phyloP scores from a whole-genome alignment of 1,140 invertebrate genomes.

The Papilio glaucus region DNA sequence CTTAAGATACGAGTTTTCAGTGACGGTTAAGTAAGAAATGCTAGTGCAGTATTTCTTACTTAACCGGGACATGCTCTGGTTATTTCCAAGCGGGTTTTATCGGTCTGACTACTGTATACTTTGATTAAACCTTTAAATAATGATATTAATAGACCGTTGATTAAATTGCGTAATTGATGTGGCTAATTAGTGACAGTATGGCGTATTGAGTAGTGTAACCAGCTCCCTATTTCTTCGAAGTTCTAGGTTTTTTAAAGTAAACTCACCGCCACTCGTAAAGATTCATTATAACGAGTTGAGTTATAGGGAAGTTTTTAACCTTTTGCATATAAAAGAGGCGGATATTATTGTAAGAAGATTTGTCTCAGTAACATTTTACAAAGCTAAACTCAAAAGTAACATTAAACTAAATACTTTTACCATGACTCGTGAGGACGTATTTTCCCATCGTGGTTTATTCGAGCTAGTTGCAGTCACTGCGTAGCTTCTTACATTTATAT shows the following conservation, averaged over 20 bases:
- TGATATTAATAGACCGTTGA: neutral
- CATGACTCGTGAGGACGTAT: too few relatives aligned
- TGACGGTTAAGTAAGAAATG: too few relatives aligned
- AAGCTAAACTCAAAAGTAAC: neutral
- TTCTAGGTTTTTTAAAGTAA: neutral
- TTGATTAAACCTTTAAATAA: slow-evolving; percentile 26
- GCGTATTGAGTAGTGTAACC: neutral
- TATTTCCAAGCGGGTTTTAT: slow-evolving; percentile 17
- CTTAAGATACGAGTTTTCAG: slow-evolving; percentile 12
- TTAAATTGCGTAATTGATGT: slow-evolving; percentile 1
- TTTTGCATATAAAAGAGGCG: neutral
- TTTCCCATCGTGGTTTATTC: too few relatives aligned
- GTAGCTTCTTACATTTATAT: too few relatives aligned
- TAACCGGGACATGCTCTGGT: slow-evolving; percentile 31
- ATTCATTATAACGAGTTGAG: neutral
- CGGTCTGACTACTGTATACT: slow-evolving; percentile 13
- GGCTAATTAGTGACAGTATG: neutral
- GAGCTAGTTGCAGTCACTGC: too few relatives aligned
- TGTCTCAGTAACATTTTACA: neutral
- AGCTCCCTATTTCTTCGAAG: neutral
- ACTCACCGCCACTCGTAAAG: neutral
- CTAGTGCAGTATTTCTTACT: slow-evolving; percentile 22
- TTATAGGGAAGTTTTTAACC: neutral
- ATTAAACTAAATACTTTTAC: neutral
- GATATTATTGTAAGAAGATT: neutral